Evolutionary conservation across 2,797 vertebrate genomes (phyloP).

Genomic region (Pelobates cultripes): DNA sequence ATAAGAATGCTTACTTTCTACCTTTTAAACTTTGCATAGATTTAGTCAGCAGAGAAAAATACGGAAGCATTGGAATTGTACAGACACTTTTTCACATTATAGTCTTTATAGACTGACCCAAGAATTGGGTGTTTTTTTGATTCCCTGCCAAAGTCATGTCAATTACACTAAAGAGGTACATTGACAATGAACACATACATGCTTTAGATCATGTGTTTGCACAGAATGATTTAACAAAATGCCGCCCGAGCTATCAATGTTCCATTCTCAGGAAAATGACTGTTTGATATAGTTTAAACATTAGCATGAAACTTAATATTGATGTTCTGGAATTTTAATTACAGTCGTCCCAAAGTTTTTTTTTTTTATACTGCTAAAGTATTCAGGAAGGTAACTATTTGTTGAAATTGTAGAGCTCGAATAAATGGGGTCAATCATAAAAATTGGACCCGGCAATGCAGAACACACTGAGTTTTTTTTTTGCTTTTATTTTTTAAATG

Average conservation of each 20-base stretch:
- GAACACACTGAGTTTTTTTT: background rate
- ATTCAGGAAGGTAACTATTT: constrained; percentile 4
- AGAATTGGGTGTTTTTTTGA: constrained; percentile 44
- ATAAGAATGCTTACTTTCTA: too few relatives aligned
- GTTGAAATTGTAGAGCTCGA: constrained; percentile 30
- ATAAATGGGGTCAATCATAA: constrained; percentile 30
- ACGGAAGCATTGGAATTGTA: background rate
- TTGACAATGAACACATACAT: constrained; percentile 29
- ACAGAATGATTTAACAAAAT: constrained; percentile 41
- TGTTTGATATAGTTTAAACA: constrained; percentile 47
- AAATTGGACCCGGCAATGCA: constrained; percentile 20
- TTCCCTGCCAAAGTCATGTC: constrained; percentile 41
- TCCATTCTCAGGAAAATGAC: constrained; percentile 27
- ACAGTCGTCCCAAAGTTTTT: background rate
- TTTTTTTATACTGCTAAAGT: background rate
- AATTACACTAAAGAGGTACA: constrained; percentile 47
- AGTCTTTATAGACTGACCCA: constrained; percentile 24
- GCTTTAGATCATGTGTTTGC: constrained; percentile 41
- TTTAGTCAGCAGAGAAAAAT: background rate
- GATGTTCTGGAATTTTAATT: constrained; percentile 47
- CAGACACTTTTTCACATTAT: constrained; percentile 50
- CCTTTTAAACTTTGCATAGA: background rate
- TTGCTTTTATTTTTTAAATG: background rate
- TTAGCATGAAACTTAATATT: background rate
- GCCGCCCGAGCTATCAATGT: constrained; percentile 27